Percentiles rank a stretch among this genome's conserved stretches.
phyloP scores from a whole-genome alignment of 2,113 vertebrate genomes.

The Sinocyclocheilus rhinocerous region DNA sequence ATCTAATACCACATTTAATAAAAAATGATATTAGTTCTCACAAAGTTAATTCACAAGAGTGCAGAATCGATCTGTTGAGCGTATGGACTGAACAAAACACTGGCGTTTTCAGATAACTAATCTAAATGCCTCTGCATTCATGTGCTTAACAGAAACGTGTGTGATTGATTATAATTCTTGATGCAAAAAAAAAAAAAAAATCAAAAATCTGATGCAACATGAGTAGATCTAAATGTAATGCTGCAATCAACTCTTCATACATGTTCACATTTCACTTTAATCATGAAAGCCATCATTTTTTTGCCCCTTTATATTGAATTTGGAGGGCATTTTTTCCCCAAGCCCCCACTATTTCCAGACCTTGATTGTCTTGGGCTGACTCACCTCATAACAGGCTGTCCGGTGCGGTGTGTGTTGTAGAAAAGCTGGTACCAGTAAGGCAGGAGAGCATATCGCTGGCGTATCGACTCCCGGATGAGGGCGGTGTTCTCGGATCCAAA shows the following conservation, averaged over 20 bases:
- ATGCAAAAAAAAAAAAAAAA: neutral
- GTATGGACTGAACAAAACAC: no score
- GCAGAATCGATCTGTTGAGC: no score
- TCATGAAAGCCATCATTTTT: neutral
- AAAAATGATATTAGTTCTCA: no score
- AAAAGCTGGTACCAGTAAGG: slow-evolving; percentile 92
- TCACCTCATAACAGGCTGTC: slow-evolving; percentile 87
- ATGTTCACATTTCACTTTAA: neutral
- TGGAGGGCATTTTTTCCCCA: neutral
- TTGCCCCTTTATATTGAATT: neutral
- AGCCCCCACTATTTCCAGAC: neutral
- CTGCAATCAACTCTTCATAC: neutral
- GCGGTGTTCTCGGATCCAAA: slow-evolving; percentile 81
- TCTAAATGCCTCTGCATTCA: neutral
- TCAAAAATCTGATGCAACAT: neutral
- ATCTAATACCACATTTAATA: neutral
- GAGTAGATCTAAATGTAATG: neutral
- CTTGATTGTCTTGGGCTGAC: neutral
- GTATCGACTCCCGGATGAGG: slow-evolving; percentile 80
- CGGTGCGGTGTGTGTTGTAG: slow-evolving; percentile 78
- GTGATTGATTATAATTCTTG: neutral
- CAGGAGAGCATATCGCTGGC: slow-evolving; percentile 84
- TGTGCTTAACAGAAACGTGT: neutral
- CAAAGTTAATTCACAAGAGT: no score
- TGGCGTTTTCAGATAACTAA: neutral